phyloP scores from a whole-genome alignment of 2,888 invertebrate species.

The Trissoscelio sp. region DNA sequence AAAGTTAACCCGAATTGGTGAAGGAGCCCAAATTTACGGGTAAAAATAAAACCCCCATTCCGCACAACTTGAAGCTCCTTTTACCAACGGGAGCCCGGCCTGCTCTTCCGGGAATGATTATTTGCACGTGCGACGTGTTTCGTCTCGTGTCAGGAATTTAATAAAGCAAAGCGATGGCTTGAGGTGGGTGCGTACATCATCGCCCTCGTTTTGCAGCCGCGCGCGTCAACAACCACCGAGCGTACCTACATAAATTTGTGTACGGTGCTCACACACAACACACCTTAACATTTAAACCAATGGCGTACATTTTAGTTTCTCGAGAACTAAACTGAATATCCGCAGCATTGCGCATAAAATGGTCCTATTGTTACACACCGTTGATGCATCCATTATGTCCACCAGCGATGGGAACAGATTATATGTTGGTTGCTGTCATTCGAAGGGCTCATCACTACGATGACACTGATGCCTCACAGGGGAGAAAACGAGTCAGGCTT shows the following conservation, averaged over 20 bases:
- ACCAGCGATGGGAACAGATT: conserved; percentile 73
- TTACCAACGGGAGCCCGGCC: conserved; percentile 9
- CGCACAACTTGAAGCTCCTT: conserved; percentile 42
- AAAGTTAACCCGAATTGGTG: conserved; percentile 22
- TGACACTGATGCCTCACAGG: conserved; percentile 71
- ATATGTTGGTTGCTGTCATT: conserved; percentile 73
- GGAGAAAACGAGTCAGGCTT: conserved; percentile 71
- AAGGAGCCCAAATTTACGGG: conserved; percentile 16
- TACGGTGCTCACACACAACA: conserved; percentile 1
- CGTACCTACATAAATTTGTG: conserved; percentile 3
- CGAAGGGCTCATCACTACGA: conserved; percentile 71
- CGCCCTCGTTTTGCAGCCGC: conserved; percentile 57
- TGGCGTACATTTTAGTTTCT: conserved; percentile 19
- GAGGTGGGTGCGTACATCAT: conserved; percentile 61
- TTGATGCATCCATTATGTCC: conserved; percentile 74
- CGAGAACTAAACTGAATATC: conserved; percentile 39
- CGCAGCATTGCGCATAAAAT: conserved; percentile 58
- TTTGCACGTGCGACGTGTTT: conserved; percentile 67
- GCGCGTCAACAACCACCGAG: conserved; percentile 49
- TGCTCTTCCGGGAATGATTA: conserved; percentile 62
- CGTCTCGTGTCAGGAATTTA: conserved; percentile 76
- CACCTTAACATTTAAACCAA: conserved; percentile 38
- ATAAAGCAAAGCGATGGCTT: conserved; percentile 78
- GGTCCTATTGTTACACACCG: conserved; percentile 70
- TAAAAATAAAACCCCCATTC: conserved; percentile 47